Conservation (phyloP, 2,113 vertebrate genomes). For the Pseudonaja textilis region DNA sequence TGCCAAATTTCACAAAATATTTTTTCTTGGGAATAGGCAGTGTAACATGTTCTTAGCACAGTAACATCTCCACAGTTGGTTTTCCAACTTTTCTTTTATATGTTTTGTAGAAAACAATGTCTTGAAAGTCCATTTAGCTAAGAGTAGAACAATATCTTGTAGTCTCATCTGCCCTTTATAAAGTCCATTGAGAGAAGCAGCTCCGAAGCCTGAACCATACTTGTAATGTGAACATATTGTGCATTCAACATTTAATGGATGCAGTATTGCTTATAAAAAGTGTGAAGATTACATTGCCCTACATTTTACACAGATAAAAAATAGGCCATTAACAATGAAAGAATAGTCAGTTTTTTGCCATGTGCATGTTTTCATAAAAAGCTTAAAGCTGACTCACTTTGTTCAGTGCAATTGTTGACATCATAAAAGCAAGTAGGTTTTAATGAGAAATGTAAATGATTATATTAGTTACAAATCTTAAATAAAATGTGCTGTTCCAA, state of each 20-base stretch:
- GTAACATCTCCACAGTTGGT: not conserved
- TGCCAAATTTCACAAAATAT: constrained; percentile 12
- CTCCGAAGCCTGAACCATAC: not conserved
- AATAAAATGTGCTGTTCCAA: not conserved
- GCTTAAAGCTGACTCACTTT: not conserved
- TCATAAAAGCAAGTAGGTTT: not conserved
- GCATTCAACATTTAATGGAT: constrained; percentile 28
- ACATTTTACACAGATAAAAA: not conserved
- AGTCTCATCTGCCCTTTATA: not conserved
- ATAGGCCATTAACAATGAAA: constrained; percentile 17
- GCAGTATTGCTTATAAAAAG: constrained; percentile 29
- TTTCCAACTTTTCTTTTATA: not conserved
- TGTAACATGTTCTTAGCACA: not conserved
- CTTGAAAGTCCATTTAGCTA: not conserved
- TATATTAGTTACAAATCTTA: constrained; percentile 8
- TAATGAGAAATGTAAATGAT: not conserved
- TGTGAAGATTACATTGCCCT: constrained; percentile 24
- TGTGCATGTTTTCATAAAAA: not conserved
- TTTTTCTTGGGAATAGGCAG: not conserved
- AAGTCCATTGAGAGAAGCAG: not conserved
- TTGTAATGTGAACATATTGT: not conserved
- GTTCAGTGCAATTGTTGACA: not conserved
- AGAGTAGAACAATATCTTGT: not conserved
- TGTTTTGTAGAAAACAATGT: not conserved
- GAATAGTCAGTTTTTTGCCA: not conserved